phyloP scores from a whole-genome alignment of 2,113 vertebrate genomes.

The Phalacrocorax pelagicus region DNA sequence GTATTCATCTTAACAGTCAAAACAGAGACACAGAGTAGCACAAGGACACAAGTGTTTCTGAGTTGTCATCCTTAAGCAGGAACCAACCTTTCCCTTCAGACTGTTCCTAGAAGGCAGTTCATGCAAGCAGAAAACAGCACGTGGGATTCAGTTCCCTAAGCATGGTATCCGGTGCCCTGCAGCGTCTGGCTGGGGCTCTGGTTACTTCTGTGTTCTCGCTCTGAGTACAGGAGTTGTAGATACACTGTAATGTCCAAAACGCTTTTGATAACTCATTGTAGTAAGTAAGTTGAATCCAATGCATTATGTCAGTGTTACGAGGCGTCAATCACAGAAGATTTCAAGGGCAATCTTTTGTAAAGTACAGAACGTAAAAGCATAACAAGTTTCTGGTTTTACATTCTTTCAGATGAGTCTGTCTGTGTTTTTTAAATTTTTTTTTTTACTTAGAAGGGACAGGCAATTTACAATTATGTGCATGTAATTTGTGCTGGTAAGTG shows the following conservation, averaged over 20 bases:
- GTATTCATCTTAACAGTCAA: neutral
- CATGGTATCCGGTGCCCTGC: neutral
- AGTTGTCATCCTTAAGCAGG: neutral
- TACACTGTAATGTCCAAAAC: neutral
- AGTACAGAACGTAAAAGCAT: fast-evolving
- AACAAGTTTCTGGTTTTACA: neutral
- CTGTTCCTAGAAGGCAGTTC: neutral
- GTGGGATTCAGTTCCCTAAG: neutral
- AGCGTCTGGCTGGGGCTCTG: neutral
- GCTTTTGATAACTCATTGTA: neutral
- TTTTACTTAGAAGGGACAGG: neutral
- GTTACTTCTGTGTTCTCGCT: neutral
- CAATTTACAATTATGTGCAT: neutral
- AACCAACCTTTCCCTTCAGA: neutral
- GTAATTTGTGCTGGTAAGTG: neutral
- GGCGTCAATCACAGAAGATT: neutral
- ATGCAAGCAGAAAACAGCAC: neutral
- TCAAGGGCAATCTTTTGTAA: neutral
- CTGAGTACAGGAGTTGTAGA: neutral
- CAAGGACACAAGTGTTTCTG: neutral
- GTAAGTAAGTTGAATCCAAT: neutral
- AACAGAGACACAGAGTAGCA: neutral
- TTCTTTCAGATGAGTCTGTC: neutral
- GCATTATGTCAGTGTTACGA: neutral
- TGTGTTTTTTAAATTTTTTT: neutral